Base-by-base conservation (phyloP, 2,113 vertebrate genomes). In the Naja naja region DNA sequence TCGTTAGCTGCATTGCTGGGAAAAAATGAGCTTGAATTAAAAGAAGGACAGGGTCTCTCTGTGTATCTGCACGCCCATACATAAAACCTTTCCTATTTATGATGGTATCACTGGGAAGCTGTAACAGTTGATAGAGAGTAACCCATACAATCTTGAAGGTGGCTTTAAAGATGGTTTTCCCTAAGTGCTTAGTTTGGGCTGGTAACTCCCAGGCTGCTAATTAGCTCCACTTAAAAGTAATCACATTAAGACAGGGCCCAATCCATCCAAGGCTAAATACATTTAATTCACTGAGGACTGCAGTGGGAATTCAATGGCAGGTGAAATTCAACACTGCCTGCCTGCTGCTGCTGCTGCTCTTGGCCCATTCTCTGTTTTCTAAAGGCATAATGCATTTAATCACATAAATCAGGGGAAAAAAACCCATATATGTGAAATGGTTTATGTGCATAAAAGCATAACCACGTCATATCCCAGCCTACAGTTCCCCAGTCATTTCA, bases 1-100 rank as follows among this genome's bases (percentile, higher is more conserved):
- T 95, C 92, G 92, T 96, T 94, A 90, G 92, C 91, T 95, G 85
- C 89, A 30, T 93, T 95, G 45, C 90, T 89, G 92, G 91, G 88
- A 94, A 93, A 49, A 55, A 47, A 10, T 85, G 54, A n/a, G 89
- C 87, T 55, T 88, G 87, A n/a, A 88, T 55, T 88, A 55, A 81
- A 45, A 25, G 64, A 30, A 30, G 5, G 30, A 20, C 14, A 64
- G 45, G 16, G 69, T 39, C 18, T 39, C 74, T 43, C 34, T 43
- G 34, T 20, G 34, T 81, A 8, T 81, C 34, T 81, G 74, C 18
- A 20, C 3, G 2, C 34, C 74, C 94, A 69, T 81, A 85, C 88
- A 23, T 39, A 90, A 92, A 93, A 91, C 81, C 3, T 0, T 91
- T 92, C 95, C 47, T 92, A 93, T 95, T 39, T 69, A 87, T 54